Base-by-base conservation (phyloP, 2,888 invertebrate species). In the Neria commutata region DNA sequence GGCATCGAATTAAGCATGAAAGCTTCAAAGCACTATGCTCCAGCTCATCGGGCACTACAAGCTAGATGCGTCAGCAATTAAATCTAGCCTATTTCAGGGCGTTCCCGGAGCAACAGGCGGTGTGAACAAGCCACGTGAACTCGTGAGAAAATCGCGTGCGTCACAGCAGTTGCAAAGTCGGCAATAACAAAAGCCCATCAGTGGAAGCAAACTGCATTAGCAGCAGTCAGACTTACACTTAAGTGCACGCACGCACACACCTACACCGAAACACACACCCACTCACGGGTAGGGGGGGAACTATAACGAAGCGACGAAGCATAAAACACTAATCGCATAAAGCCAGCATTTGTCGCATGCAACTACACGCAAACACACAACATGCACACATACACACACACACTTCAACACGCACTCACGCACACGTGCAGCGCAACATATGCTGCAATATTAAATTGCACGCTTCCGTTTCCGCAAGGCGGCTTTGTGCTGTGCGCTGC, bases 401-500 rank as follows among this genome's bases (percentile, higher is more conserved):
- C 19, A 47, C 40, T 45, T 52, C 25, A 29, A 19, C 21, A 4
- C 19, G 21, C 21, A 21, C 42, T 19, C 21, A 42, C 21, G 33
- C 21, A 25, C 50, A 56, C 33, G 14, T 19, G 3, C 37, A 34
- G 16, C 2, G n/a, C 37, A 48, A 47, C 37, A 10, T 16, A 11
- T 49, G 45, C 33, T 16, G 46, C 52, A 33, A 34, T 54, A 54
- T 57, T 57, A 54, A 33, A 57, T 57, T 61, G 57, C 54, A 51
- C 61, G 54, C 56, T 57, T 61, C 61, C 61, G 61, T 54, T 51
- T 61, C 61, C 61, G 61, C 47, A 57, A 54, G 48, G 48, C 11
- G 25, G 24, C 48, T 19, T 54, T 47, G 21, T 4, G 48, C 10
- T 16, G 45, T 37, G 21, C 42, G 42, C 42, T 21, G 17, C 42